A percentile compares a stretch with the other conserved stretches of the same genome.
Evolutionary conservation across 2,888 invertebrate genomes (phyloP).

Genomic region (Pandemis corylana): DNA sequence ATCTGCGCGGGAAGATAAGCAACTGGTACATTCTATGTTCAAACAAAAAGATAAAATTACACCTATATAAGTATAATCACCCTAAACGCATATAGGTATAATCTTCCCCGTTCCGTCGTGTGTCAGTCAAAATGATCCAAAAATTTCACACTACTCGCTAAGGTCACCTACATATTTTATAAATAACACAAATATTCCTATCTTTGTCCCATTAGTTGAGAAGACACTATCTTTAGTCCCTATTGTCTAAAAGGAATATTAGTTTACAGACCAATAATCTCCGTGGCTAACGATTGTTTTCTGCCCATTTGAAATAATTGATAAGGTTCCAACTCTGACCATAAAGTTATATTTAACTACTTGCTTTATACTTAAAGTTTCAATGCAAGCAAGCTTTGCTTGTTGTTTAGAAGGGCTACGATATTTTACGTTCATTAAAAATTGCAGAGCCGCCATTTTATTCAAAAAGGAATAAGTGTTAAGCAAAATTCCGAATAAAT

Average conservation of each 20-base stretch:
- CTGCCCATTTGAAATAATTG: constrained; percentile 12
- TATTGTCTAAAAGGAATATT: neutral
- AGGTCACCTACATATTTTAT: too few relatives aligned
- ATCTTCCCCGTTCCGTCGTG: too few relatives aligned
- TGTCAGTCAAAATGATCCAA: too few relatives aligned
- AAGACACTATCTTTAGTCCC: neutral
- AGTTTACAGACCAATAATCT: constrained; percentile 4
- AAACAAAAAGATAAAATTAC: too few relatives aligned
- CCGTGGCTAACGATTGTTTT: neutral
- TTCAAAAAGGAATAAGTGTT: neutral
- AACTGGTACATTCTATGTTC: too few relatives aligned
- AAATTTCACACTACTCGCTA: neutral
- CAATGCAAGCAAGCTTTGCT: neutral
- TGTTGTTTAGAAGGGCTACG: neutral
- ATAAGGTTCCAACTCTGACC: neutral
- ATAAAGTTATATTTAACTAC: neutral
- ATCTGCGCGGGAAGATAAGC: too few relatives aligned
- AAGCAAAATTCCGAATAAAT: constrained; percentile 7
- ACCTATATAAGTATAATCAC: neutral
- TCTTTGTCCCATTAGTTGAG: too few relatives aligned
- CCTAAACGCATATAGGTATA: too few relatives aligned
- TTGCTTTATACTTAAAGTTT: neutral
- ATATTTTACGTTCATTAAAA: neutral
- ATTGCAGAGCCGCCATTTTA: neutral
- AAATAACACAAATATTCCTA: too few relatives aligned